A percentile compares a stretch with the other conserved stretches of the same genome.
Evolutionary conservation across 2,797 vertebrate species (phyloP).

Genomic region (Cryptoprocta ferox): DNA sequence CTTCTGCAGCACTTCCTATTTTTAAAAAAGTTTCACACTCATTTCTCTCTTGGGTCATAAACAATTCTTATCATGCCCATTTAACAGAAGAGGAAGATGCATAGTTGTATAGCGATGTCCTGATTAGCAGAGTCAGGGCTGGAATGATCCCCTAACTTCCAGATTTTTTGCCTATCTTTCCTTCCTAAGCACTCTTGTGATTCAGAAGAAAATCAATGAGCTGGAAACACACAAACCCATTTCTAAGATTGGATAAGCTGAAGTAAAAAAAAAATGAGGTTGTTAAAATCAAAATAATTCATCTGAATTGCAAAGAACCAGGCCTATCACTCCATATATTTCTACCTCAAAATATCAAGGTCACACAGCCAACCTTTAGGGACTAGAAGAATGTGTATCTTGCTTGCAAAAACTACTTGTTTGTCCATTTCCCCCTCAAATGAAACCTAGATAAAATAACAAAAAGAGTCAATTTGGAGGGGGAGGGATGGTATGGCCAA

Average conservation of each 20-base stretch:
- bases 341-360: neutral
- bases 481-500: neutral
- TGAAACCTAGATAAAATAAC: neutral
- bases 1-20: neutral
- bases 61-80: neutral
- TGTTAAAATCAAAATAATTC: neutral
- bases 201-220: neutral
- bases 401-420: neutral
- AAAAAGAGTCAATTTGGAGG: neutral
- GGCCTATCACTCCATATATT: neutral
- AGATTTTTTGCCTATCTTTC: neutral
- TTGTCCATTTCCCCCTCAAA: neutral
- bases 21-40: neutral
- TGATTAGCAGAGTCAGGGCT: neutral
- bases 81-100: neutral
- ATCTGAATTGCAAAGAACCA: neutral
- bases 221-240: neutral
- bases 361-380: fast-evolving
- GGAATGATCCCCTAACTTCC: neutral
- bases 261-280: neutral
- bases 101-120: neutral
- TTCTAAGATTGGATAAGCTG: neutral
- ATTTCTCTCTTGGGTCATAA: neutral
- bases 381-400: neutral
- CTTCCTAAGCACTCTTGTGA: neutral